These are phyloP conservation scores for Alcis repandata DNA, from an alignment of 2,888 invertebrate genomes.

Conservation along the genomic window DNA sequence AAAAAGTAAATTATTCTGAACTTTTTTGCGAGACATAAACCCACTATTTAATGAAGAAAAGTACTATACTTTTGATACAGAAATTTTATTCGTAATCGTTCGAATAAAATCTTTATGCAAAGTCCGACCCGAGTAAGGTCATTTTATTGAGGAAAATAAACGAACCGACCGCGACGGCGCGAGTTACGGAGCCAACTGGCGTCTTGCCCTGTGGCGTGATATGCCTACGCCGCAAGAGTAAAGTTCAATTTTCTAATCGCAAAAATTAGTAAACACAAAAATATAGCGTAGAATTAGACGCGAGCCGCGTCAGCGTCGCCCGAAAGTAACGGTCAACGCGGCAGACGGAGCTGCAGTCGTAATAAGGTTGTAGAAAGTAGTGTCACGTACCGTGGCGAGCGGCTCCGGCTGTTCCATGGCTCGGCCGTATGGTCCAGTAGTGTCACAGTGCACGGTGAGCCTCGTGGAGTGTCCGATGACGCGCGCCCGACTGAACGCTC, in stretches of 20 bases:
- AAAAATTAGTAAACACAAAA: slow-evolving; percentile 57
- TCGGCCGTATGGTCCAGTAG: slow-evolving; percentile 24
- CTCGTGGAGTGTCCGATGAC: slow-evolving; percentile 61
- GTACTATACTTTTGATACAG: slow-evolving; percentile 12
- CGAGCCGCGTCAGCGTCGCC: slow-evolving; percentile 24
- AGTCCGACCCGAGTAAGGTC: slow-evolving; percentile 67
- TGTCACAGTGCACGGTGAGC: slow-evolving; percentile 14
- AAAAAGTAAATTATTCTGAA: slow-evolving; percentile 2
- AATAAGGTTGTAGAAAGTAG: slow-evolving; percentile 45
- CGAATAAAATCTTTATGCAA: slow-evolving; percentile 23
- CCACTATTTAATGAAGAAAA: not conserved
- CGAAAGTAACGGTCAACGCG: slow-evolving; percentile 28
- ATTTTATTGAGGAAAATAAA: slow-evolving; percentile 59
- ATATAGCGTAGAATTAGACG: slow-evolving; percentile 50
- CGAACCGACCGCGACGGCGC: slow-evolving; percentile 70
- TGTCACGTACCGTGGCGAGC: slow-evolving; percentile 63
- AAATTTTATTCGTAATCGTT: slow-evolving; percentile 4
- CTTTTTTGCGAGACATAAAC: not conserved
- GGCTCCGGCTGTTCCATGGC: slow-evolving; percentile 55
- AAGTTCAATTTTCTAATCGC: slow-evolving; percentile 74
- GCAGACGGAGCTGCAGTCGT: slow-evolving; percentile 21
- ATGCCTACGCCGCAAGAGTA: slow-evolving; percentile 70
- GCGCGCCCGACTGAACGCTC: slow-evolving; percentile 61
- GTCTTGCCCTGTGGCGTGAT: slow-evolving; percentile 74
- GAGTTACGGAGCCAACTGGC: slow-evolving; percentile 82